Evolutionary conservation across 2,888 invertebrate species (phyloP).

Genomic region (Phaonia tiefii): DNA sequence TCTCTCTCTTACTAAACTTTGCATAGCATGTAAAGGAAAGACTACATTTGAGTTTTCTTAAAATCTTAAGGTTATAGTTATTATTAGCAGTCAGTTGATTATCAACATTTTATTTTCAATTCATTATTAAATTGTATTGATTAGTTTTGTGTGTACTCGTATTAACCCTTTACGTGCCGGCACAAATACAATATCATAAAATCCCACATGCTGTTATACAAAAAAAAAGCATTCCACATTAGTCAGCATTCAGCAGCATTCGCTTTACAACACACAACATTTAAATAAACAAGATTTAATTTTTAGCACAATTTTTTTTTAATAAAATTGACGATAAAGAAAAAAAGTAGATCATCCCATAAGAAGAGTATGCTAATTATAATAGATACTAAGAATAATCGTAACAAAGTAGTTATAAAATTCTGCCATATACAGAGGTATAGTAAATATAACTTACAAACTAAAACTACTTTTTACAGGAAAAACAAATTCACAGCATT

Average conservation of each 20-base stretch:
- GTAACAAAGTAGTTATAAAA: conserved; percentile 2
- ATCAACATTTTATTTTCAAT: too few relatives aligned
- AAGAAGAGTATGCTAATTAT: conserved; percentile 64
- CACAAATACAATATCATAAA: background rate
- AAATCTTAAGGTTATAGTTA: too few relatives aligned
- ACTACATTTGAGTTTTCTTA: too few relatives aligned
- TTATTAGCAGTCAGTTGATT: too few relatives aligned
- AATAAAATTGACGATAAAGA: conserved; percentile 18
- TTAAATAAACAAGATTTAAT: conserved; percentile 5
- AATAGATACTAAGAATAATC: conserved; percentile 34
- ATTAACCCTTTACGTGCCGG: too few relatives aligned
- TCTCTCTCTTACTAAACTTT: too few relatives aligned
- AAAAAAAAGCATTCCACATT: background rate
- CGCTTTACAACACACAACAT: background rate
- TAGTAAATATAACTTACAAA: conserved; percentile 46
- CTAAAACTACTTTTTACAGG: conserved; percentile 56
- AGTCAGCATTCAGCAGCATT: background rate
- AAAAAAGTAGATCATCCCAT: conserved; percentile 72
- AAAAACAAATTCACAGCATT: conserved; percentile 53
- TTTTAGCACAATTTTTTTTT: background rate
- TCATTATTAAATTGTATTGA: too few relatives aligned
- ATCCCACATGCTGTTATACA: conserved; percentile 8
- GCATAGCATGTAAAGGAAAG: too few relatives aligned
- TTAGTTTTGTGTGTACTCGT: too few relatives aligned
- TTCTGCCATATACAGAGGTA: conserved; percentile 51